Percentiles rank a stretch among this genome's conserved stretches.
Evolutionary conservation across 2,113 vertebrate genomes (phyloP).

Genomic region (Boleophthalmus pectinirostris): DNA sequence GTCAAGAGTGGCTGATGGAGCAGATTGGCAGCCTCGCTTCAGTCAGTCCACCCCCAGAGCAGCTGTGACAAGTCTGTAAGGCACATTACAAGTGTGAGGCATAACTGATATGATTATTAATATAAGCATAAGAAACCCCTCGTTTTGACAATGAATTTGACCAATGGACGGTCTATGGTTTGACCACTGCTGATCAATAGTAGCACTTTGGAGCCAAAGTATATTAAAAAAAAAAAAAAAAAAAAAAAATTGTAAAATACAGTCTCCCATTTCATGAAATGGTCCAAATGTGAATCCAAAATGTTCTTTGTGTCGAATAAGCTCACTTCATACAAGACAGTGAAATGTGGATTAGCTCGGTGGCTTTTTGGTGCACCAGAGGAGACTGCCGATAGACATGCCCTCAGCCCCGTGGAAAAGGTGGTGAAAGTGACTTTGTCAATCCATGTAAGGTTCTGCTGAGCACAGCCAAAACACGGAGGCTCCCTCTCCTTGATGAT

Average conservation of each 20-base stretch:
- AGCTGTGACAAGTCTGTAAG: too few relatives aligned
- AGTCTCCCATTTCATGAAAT: conserved; percentile 28
- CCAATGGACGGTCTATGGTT: too few relatives aligned
- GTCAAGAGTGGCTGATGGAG: too few relatives aligned
- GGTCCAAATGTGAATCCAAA: conserved; percentile 21
- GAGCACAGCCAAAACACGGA: conserved; percentile 12
- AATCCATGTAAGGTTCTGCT: neutral
- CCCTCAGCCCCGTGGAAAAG: conserved; percentile 31
- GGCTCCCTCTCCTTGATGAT: conserved; percentile 17
- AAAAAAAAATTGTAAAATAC: conserved; percentile 25
- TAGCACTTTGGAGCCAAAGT: too few relatives aligned
- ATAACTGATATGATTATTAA: too few relatives aligned
- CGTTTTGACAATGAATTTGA: too few relatives aligned
- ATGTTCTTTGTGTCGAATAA: conserved; percentile 19
- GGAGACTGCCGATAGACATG: conserved; percentile 30
- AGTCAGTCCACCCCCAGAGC: too few relatives aligned
- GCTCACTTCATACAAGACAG: conserved; percentile 39
- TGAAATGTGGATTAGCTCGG: conserved; percentile 49
- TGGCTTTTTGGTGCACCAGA: conserved; percentile 29
- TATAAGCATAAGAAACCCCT: too few relatives aligned
- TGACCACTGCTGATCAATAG: too few relatives aligned
- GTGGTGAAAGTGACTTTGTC: conserved; percentile 25
- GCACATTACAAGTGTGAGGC: too few relatives aligned
- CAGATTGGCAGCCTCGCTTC: too few relatives aligned
- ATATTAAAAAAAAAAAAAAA: too few relatives aligned